These are phyloP conservation scores for Matsumyia berberina DNA, from an alignment of 2,888 invertebrate genomes.

Conservation along the genomic window DNA sequence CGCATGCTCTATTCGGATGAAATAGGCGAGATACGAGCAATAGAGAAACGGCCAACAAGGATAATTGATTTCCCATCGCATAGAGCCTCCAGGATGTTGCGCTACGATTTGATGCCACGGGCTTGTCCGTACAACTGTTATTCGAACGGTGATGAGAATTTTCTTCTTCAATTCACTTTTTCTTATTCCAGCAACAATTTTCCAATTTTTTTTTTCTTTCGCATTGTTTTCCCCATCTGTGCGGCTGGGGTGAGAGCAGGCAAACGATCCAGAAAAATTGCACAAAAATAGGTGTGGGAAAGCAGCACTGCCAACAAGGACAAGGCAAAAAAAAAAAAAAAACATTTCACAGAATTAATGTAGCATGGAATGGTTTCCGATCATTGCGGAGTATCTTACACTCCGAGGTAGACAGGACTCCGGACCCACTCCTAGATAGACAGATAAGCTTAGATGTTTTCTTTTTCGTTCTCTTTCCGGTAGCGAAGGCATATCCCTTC, in stretches of 20 bases:
- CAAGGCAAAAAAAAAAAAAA: slow-evolving; percentile 28
- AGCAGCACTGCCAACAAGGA: slow-evolving; percentile 31
- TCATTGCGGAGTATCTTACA: slow-evolving; percentile 47
- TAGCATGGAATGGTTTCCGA: slow-evolving; percentile 69
- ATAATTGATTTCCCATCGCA: slow-evolving; percentile 73
- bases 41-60: slow-evolving; percentile 33
- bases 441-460: slow-evolving; percentile 40
- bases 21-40: slow-evolving; percentile 8
- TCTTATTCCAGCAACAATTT: slow-evolving; percentile 7
- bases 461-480: slow-evolving; percentile 7
- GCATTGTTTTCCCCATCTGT: slow-evolving; percentile 17
- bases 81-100: slow-evolving; percentile 64
- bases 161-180: slow-evolving; percentile 62
- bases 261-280: slow-evolving; percentile 40
- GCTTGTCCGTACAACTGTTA: slow-evolving; percentile 47
- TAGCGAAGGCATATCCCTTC: slow-evolving; percentile 3
- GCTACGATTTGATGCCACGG: slow-evolving; percentile 52
- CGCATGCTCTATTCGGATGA: slow-evolving; percentile 18
- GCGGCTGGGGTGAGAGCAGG: background rate
- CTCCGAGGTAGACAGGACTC: background rate
- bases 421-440: slow-evolving; percentile 9
- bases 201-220: background rate
- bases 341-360: slow-evolving; percentile 60
- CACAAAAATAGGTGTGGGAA: slow-evolving; percentile 25
- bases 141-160: slow-evolving; percentile 57